A percentile compares a stretch with the other conserved stretches of the same genome.
phyloP scores from a whole-genome alignment of 2,797 vertebrate species.

The Psittacula echo region DNA sequence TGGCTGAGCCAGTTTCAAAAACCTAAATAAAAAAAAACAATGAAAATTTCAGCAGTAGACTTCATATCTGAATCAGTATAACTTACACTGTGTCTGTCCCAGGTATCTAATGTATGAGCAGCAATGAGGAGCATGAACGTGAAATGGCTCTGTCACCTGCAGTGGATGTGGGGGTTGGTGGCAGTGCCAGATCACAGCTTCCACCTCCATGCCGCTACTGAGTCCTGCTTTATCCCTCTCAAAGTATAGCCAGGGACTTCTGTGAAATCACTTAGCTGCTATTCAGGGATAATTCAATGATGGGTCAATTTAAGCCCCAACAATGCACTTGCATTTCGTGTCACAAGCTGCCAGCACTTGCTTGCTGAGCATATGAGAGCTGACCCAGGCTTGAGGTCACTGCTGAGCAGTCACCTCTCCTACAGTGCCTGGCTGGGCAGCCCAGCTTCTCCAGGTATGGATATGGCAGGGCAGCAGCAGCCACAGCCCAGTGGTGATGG shows the following conservation, averaged over 20 bases:
- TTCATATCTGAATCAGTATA: background rate
- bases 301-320: background rate
- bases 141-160: background rate
- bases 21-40: background rate
- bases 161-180: rapidly evolving
- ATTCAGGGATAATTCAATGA: background rate
- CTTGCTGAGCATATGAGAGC: background rate
- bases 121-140: background rate
- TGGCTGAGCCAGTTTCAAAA: background rate
- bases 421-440: rapidly evolving
- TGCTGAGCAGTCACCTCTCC: background rate
- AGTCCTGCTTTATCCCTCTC: background rate
- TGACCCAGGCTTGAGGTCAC: background rate
- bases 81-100: background rate
- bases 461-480: background rate
- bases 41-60: background rate
- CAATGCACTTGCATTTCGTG: background rate
- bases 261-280: background rate
- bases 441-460: background rate
- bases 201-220: background rate
- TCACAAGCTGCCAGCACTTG: background rate
- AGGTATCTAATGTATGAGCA: background rate
- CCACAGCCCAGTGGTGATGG: rapidly evolving
- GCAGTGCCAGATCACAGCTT: background rate
- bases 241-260: background rate